Evolutionary conservation across 2,797 vertebrate species (phyloP), one percentile per base, ranked within the genome.

Genomic region (Gymnoscopelus braueri): DNA sequence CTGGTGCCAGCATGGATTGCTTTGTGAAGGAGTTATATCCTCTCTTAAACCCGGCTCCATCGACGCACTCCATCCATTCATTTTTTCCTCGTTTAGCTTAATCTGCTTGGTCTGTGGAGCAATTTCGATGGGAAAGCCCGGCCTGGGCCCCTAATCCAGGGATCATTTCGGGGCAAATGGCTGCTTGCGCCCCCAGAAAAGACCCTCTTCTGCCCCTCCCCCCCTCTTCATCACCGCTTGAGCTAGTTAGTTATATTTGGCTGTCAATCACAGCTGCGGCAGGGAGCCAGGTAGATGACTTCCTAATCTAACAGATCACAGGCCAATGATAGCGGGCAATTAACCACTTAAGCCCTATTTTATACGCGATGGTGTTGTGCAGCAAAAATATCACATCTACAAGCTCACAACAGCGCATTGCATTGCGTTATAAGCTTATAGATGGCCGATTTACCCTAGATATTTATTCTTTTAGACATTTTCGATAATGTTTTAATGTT

Each of bases 101-200:
- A 80, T 86, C 82, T 81, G 71, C 71, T 85, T 72, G 75, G 64
- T 81, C 71, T 84, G 83, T 78, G 80, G 59, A 84, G 78, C 87
- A 84, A 81, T 90, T 88, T 82, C 71, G 80, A 84, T 63, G 2
- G 13, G 23, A 32, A 61, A 65, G 79, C 60, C 68, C 15, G 79
- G 80, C 70, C 69, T 71, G 66, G 80, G 64, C 63, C 75, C 69
- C 69, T 83, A 88, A 91, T 90, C 83, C 80, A 65, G 0, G 47
- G 73, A 83, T 87, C 75, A 81, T 69, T 75, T 56, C 48, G 2
- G 75, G 80, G 65, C 49, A 84, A 89, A 87, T 73, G 70, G 63
- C 57, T 63, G 60, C 29, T 65, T 51, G 67, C 65, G 74, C 56
- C 65, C 56, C 65, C 68, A 75, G 58, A 77, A 79, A 79, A 60